Evolutionary conservation across 2,888 invertebrate species (phyloP).

Genomic region (Amphiduros pacificus): DNA sequence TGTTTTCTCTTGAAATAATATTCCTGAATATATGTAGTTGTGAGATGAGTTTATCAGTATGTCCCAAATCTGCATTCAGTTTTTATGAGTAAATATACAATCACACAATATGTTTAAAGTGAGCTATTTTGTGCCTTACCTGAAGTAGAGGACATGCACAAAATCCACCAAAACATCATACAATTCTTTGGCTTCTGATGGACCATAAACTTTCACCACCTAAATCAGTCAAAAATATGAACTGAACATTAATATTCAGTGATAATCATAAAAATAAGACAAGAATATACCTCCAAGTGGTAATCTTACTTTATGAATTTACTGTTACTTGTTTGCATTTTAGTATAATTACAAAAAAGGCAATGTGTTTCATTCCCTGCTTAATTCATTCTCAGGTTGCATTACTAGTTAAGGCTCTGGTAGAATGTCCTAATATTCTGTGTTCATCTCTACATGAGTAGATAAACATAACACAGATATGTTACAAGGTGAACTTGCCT

Average conservation of each 20-base stretch:
- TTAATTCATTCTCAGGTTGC: too few relatives aligned
- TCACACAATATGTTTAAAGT: neutral
- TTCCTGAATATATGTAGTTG: too few relatives aligned
- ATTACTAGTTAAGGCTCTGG: too few relatives aligned
- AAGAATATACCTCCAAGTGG: too few relatives aligned
- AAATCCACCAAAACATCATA: constrained; percentile 86
- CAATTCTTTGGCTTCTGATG: constrained; percentile 64
- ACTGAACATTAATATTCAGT: neutral
- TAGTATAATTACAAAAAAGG: too few relatives aligned
- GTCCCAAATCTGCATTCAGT: neutral
- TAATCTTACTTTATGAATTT: too few relatives aligned
- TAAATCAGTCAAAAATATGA: constrained; percentile 3
- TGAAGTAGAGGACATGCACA: constrained; percentile 84
- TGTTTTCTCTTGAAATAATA: neutral
- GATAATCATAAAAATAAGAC: neutral
- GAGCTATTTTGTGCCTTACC: constrained; percentile 63
- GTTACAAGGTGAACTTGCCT: constrained; percentile 32
- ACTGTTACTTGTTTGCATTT: too few relatives aligned
- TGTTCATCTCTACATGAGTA: too few relatives aligned
- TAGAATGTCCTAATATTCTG: too few relatives aligned
- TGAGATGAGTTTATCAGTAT: too few relatives aligned
- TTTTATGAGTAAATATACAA: neutral
- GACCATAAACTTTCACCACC: constrained; percentile 47
- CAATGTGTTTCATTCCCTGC: too few relatives aligned
- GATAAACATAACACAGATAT: neutral